Evolutionary conservation across 2,797 vertebrate genomes (phyloP).

Genomic region (Malacoctenus gilli): DNA sequence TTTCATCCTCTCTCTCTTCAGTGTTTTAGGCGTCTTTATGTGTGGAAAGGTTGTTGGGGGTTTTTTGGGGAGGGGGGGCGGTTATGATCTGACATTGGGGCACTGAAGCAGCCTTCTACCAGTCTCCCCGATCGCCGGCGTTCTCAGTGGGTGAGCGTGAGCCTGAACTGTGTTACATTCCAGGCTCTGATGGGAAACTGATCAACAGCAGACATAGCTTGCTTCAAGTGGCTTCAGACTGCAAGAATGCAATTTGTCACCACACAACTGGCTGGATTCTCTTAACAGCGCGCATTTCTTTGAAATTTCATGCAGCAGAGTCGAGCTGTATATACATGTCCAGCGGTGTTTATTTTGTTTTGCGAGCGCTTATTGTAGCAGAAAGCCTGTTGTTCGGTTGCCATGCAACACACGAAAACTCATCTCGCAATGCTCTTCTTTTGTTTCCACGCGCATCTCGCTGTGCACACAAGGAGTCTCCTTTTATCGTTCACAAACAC

Average conservation of each 20-base stretch:
- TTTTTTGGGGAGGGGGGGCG: too few relatives aligned
- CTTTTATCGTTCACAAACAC: constrained; percentile 1
- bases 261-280: constrained; percentile 35
- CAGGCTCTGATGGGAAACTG: constrained; percentile 58
- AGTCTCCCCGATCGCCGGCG: constrained; percentile 42
- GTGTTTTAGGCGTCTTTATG: too few relatives aligned
- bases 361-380: too few relatives aligned
- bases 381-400: constrained; percentile 51
- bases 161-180: constrained; percentile 43
- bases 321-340: constrained; percentile 50
- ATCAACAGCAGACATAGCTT: constrained; percentile 70
- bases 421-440: constrained; percentile 14
- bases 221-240: constrained; percentile 42
- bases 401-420: constrained; percentile 47
- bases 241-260: constrained; percentile 41
- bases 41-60: too few relatives aligned
- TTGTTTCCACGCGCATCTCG: neutral
- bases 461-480: constrained; percentile 18
- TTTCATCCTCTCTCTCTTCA: too few relatives aligned
- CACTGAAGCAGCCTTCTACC: constrained; percentile 15
- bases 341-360: constrained; percentile 64
- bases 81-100: too few relatives aligned
- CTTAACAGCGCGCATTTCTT: constrained; percentile 32
- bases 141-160: constrained; percentile 22
- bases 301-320: constrained; percentile 33